Base-by-base conservation (phyloP, 2,113 vertebrate species). In the Stegastes partitus region DNA sequence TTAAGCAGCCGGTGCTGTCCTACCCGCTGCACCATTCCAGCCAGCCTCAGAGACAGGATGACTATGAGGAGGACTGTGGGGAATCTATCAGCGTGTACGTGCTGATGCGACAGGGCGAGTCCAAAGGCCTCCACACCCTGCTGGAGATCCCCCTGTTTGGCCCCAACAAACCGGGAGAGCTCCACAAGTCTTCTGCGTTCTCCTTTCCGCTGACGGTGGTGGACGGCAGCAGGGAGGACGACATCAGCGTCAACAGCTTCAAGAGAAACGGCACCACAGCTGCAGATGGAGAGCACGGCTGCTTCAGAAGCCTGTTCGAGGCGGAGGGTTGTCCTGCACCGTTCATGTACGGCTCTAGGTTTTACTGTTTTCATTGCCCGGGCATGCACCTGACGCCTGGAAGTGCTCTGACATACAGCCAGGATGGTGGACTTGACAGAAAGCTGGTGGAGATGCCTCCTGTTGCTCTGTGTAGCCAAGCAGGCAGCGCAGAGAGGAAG, bases 301-400 rank as follows among this genome's bases (percentile, higher is more conserved):
- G 95, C 16, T 94, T 97, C 79, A 77, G 94, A 26, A 95, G 86
- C 81, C 92, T 96, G 57, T 96, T 97, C 80, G 93, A 96, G 74
- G 87, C 90, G 0, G 94, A 95, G 81, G 86, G 87, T 10, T 96
- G 93, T 70, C 93, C 93, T 0, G 93, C 91, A 0, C 94, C 95
- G 0, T 95, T 89, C 47, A 85, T 84, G 47, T 72, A 71, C 1
- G 93, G 88, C 26, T 95, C 94, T 1, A 73, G 15, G 0, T 95
- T 94, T 84, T 95, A 90, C 68, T 94, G 94, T 78, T 95, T 95
- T 54, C 93, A 94, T 59, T 92, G 91, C 39, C 94, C 92, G 0
- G 83, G 51, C 5, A 75, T 65, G 3, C 79, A 91, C 31, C 65
- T 1, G 11, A 1, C 10, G 1, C 18, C 66, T 11, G 77, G 50